A percentile compares a stretch with the other conserved stretches of the same genome.
Evolutionary conservation across 2,113 vertebrate genomes (phyloP).

Genomic region (Ascaphus truei): DNA sequence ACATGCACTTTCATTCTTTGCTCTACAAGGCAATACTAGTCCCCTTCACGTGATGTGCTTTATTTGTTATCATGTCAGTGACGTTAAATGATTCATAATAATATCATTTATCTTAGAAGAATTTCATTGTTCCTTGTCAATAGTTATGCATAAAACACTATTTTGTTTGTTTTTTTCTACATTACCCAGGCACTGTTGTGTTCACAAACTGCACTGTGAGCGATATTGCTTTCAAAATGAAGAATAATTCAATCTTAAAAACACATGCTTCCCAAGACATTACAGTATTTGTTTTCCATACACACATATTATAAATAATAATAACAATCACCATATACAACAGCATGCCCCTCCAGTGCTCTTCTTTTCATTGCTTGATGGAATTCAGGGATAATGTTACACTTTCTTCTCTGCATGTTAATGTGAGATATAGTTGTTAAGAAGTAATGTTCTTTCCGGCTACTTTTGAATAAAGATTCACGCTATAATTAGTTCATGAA

Average conservation of each 20-base stretch:
- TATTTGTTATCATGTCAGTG: conserved; percentile 15
- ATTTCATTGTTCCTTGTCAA: conserved; percentile 3
- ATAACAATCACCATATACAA: conserved; percentile 22
- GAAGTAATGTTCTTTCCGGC: neutral
- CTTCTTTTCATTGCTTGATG: conserved; percentile 8
- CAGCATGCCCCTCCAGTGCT: neutral
- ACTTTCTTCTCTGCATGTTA: neutral
- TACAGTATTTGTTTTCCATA: conserved; percentile 18
- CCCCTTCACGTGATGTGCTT: neutral
- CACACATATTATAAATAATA: conserved; percentile 23
- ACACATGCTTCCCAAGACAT: conserved; percentile 9
- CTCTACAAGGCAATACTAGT: neutral
- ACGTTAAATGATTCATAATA: conserved; percentile 29
- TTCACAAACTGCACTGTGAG: conserved; percentile 23
- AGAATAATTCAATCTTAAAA: conserved; percentile 28
- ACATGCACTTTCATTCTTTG: neutral
- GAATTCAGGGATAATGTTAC: conserved; percentile 7
- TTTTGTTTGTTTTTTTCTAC: neutral
- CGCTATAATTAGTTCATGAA: neutral
- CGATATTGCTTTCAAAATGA: conserved; percentile 28
- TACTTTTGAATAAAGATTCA: neutral
- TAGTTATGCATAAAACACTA: conserved; percentile 22
- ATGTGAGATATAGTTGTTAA: conserved; percentile 1
- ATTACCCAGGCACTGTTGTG: neutral
- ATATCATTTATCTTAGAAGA: conserved; percentile 15